A percentile compares a stretch with the other conserved stretches of the same genome.
These are phyloP conservation scores for Eucera pruinosa DNA, from an alignment of 2,888 invertebrate genomes.

Conservation along the genomic window DNA sequence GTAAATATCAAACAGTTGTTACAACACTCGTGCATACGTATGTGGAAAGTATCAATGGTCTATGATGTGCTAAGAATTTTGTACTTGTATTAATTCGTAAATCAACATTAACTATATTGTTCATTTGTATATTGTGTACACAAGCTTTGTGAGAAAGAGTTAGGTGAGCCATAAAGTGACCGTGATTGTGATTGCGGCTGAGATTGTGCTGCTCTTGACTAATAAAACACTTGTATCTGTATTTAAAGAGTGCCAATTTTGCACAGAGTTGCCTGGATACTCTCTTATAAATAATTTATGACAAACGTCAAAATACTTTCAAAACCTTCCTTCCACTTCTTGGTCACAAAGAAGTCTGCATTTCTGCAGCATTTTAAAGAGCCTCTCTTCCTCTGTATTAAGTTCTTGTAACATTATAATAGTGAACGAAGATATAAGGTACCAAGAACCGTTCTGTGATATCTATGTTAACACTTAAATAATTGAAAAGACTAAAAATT, in stretches of 20 bases:
- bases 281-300: constrained; percentile 70
- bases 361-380: constrained; percentile 79
- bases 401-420: constrained; percentile 82
- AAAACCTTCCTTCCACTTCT: constrained; percentile 74
- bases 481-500: constrained; percentile 84
- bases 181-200: constrained; percentile 74
- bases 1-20: constrained; percentile 75
- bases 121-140: constrained; percentile 77
- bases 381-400: constrained; percentile 81
- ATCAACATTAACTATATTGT: constrained; percentile 77
- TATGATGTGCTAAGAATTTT: constrained; percentile 79
- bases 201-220: constrained; percentile 73
- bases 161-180: constrained; percentile 73
- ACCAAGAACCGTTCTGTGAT: constrained; percentile 88
- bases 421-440: constrained; percentile 82
- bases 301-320: constrained; percentile 68
- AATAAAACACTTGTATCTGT: constrained; percentile 63
- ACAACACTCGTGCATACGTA: constrained; percentile 69
- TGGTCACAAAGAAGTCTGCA: constrained; percentile 73
- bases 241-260: constrained; percentile 71
- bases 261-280: constrained; percentile 69
- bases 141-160: constrained; percentile 70
- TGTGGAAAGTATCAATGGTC: constrained; percentile 78
- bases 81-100: constrained; percentile 76
- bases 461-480: constrained; percentile 85